Conservation (phyloP, 1,140 invertebrate genomes). For the Bombus difficillimus region DNA sequence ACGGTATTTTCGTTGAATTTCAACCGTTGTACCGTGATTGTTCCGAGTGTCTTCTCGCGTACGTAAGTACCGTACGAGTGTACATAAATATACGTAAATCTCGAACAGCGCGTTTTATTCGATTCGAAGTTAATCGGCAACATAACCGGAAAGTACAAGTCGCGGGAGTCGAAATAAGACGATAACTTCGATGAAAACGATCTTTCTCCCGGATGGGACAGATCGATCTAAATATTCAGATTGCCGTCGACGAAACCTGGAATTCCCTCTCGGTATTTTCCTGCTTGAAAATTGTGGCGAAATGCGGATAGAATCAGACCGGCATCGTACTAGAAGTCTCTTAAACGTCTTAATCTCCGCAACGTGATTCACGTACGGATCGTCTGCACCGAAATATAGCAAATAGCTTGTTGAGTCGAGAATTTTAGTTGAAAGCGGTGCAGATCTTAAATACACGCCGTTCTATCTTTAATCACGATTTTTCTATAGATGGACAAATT, state of each 20-base stretch:
- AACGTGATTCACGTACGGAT: conserved; percentile 52
- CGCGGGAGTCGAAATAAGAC: conserved; percentile 50
- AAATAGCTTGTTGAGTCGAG: conserved; percentile 1
- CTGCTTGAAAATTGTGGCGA: conserved; percentile 49
- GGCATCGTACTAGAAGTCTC: background rate
- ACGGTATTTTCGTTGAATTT: background rate
- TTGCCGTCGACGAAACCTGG: conserved; percentile 24
- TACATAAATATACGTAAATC: too few relatives aligned
- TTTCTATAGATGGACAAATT: background rate
- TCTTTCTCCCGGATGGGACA: conserved; percentile 42
- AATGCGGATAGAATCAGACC: conserved; percentile 14
- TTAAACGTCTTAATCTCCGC: conserved; percentile 64
- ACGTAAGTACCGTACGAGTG: too few relatives aligned
- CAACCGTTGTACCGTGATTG: background rate
- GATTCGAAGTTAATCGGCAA: background rate
- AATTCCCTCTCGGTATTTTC: background rate
- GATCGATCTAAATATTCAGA: conserved; percentile 72
- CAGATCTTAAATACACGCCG: conserved; percentile 3
- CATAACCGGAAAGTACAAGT: conserved; percentile 24
- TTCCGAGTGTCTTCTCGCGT: background rate
- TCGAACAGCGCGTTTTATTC: background rate
- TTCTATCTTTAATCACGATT: background rate
- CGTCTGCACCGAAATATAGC: conserved; percentile 14
- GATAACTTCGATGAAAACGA: conserved; percentile 58
- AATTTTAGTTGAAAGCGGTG: conserved; percentile 45